phyloP scores from a whole-genome alignment of 2,888 invertebrate genomes.

The Drosophila kambysellisi region DNA sequence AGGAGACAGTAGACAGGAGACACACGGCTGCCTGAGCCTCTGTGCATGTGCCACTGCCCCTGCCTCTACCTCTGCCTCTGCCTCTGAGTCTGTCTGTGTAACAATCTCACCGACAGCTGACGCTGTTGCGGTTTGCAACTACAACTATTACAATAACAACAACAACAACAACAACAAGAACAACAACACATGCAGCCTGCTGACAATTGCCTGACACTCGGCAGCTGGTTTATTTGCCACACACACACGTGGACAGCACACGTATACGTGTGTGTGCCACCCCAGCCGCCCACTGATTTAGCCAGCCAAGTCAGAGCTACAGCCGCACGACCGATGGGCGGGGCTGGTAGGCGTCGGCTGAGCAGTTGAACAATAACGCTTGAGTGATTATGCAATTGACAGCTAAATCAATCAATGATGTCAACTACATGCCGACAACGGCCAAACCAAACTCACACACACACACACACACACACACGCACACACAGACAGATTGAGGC shows the following conservation, averaged over 20 bases:
- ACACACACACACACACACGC: constrained; percentile 30
- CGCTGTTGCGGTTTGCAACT: constrained; percentile 72
- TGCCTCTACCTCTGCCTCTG: not conserved
- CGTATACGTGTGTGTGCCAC: constrained; percentile 8
- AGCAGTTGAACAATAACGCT: constrained; percentile 81
- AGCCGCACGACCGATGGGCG: constrained; percentile 21
- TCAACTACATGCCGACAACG: constrained; percentile 78
- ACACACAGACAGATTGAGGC: constrained; percentile 11
- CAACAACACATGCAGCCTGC: constrained; percentile 44
- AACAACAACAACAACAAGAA: constrained; percentile 30
- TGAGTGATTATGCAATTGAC: constrained; percentile 84
- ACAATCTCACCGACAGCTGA: constrained; percentile 81
- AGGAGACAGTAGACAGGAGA: constrained; percentile 8
- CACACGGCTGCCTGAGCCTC: constrained; percentile 12
- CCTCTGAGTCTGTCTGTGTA: constrained; percentile 38
- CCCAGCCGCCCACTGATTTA: constrained; percentile 38
- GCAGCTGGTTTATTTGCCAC: constrained; percentile 75
- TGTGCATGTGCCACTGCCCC: constrained; percentile 21
- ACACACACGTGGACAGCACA: constrained; percentile 64
- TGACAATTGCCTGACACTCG: constrained; percentile 79
- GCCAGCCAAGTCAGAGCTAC: constrained; percentile 55
- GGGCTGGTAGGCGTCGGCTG: constrained; percentile 53
- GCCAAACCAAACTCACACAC: constrained; percentile 37
- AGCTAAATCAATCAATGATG: constrained; percentile 84
- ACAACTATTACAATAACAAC: constrained; percentile 72